A percentile compares a stretch with the other conserved stretches of the same genome.
phyloP scores from a whole-genome alignment of 2,113 vertebrate genomes.

The Axis porcinus region DNA sequence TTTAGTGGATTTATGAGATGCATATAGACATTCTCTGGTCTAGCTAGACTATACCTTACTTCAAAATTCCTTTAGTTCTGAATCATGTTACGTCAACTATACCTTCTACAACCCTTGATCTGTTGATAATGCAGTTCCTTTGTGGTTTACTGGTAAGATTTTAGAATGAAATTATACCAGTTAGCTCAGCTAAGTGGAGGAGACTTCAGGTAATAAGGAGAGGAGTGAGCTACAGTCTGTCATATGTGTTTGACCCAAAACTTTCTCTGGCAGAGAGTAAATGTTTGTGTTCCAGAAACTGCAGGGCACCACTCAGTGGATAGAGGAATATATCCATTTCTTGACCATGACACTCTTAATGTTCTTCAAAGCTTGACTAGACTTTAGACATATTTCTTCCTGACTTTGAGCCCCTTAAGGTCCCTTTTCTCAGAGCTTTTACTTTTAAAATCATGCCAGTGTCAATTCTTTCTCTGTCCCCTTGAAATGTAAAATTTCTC shows the following conservation, averaged over 20 bases:
- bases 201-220: not conserved
- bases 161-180: not conserved
- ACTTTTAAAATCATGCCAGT: not conserved
- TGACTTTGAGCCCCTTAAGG: not conserved
- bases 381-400: not conserved
- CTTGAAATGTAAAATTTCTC: not conserved
- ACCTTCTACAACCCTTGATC: not conserved
- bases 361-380: not conserved
- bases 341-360: not conserved
- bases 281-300: conserved; percentile 27
- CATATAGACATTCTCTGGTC: not conserved
- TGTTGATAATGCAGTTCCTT: not conserved
- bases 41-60: not conserved
- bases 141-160: not conserved
- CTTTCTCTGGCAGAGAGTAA: conserved; percentile 19
- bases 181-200: not conserved
- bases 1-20: not conserved
- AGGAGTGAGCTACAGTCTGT: not conserved
- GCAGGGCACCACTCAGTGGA: not conserved
- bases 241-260: not conserved
- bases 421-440: not conserved
- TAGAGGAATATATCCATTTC: conserved; percentile 45
- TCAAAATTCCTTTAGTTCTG: not conserved
- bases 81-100: not conserved
- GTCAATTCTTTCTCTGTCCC: not conserved